Conservation (phyloP, 1,140 invertebrate genomes). For the Drosophila willistoni region DNA sequence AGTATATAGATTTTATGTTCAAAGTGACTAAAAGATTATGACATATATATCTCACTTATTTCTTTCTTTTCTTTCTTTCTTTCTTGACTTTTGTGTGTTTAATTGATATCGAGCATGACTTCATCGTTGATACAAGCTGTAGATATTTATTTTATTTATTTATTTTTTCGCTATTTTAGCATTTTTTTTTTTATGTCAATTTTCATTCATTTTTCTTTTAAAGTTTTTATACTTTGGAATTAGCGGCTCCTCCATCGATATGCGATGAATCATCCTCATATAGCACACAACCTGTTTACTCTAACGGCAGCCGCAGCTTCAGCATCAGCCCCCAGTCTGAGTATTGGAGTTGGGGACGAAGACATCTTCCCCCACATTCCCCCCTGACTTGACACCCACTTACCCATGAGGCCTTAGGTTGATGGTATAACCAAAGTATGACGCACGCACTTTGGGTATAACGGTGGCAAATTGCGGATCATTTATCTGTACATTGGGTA, state of each 20-base stretch:
- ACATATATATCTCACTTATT: not conserved
- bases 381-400: slow-evolving; percentile 28
- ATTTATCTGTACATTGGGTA: slow-evolving; percentile 66
- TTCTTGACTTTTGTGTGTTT: not conserved
- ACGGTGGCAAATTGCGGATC: slow-evolving; percentile 67
- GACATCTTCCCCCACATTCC: not conserved
- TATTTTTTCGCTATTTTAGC: slow-evolving; percentile 16
- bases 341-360: slow-evolving; percentile 21
- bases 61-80: not conserved
- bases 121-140: slow-evolving; percentile 63
- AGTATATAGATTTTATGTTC: not conserved
- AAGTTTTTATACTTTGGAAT: slow-evolving; percentile 17
- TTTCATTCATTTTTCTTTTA: slow-evolving; percentile 63
- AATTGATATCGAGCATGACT: slow-evolving; percentile 70
- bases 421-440: slow-evolving; percentile 81
- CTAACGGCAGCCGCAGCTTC: slow-evolving; percentile 28
- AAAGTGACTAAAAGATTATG: slow-evolving; percentile 1
- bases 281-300: slow-evolving; percentile 63
- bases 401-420: slow-evolving; percentile 72
- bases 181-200: slow-evolving; percentile 34
- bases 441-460: slow-evolving; percentile 75
- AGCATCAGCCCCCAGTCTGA: not conserved
- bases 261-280: slow-evolving; percentile 37
- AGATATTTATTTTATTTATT: slow-evolving; percentile 24
- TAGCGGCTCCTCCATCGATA: slow-evolving; percentile 7